Evolutionary conservation across 1,140 invertebrate species (phyloP), one percentile per base, ranked within the genome.

Genomic region (Oryzaephilus surinamensis): DNA sequence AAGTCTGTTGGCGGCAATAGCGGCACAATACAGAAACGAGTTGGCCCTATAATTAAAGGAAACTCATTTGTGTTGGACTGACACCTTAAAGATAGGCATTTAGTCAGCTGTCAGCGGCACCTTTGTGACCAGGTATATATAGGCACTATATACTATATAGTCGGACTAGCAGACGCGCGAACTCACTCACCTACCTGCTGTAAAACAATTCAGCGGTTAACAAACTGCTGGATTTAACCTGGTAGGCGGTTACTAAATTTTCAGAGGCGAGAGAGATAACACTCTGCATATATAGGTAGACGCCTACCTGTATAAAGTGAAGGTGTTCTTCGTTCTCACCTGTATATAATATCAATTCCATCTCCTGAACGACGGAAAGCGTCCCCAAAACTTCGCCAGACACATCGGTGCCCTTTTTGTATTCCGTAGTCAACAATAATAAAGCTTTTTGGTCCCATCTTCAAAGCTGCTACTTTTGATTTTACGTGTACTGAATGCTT

Each of bases 71-170:
- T 55, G 54, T 47, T 54, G 54, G 49, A 48, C 56, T 58, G 58
- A 60, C 58, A 60, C 58, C 53, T 60, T 60, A 60, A 60, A 60
- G 58, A 60, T 60, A 55, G 56, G 58, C 58, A 60, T 60, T 60
- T 60, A 60, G 58, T 58, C 58, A 58, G 58, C 53, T 55, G 56
- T 60, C 56, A 58, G 58, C 58, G 58, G 58, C 54, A 45, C 48
- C 56, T 59, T 60, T 60, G 55, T 55, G n/a, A n/a, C n/a, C n/a
- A n/a, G n/a, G n/a, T n/a, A n/a, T n/a, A 42, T 32, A 43, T 43
- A 31, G 32, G 42, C 38, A 49, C 34, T 30, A 38, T 34, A 43
- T 41, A 34, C 43, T 14, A n/a, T n/a, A n/a, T n/a, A n/a, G n/a
- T n/a, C n/a, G n/a, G n/a, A 36, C 39, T 41, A 39, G 40, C 43